Evolutionary conservation across 1,140 invertebrate genomes (phyloP), one percentile per base, ranked within the genome.

Genomic region (Acromyrmex echinatior): DNA sequence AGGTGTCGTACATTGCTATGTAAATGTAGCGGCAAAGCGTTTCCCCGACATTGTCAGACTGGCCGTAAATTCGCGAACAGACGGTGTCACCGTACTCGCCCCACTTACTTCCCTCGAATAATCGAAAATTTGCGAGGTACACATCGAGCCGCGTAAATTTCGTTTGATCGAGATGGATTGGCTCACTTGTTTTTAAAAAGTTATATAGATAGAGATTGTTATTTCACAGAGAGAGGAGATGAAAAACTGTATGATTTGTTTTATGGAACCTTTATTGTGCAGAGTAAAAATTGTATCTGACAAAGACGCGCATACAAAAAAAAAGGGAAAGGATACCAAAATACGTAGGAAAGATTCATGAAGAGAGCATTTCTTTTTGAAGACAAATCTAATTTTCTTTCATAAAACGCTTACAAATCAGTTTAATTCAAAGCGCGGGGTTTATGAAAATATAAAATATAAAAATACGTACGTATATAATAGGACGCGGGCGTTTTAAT

Each of bases 11-110:
- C 51, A 81, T 81, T 71, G 79, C 79, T 81, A 81, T 81, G 79
- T 73, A 81, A 81, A 81, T 81, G 79, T 81, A 58, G 66, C 79
- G 79, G 66, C 70, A 81, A 81, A 81, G 25, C 66, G 66, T 81
- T 71, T 56, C 66, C 35, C 28, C 66, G 51, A 35, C 66, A 31
- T 56, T 81, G 79, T 81, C 66, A 71, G 79, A 81, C 66, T 21
- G 68, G 21, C 71, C 66, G 79, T 81, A 81, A 81, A 81, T 81
- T 81, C 31, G 79, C 66, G 66, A 81, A 81, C 66, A 73, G 79
- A 81, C 79, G 79, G 66, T 73, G 79, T 73, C 66, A 58, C 79
- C 35, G 21, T n/a, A 21, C 35, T 81, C 79, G 21, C 51, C 66
- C 79, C 66, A 70, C 79, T 81, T 81, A 68, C 21, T 28, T 71